Percentiles rank a stretch among this genome's conserved stretches.
These are phyloP conservation scores for Pediacus dermestoides DNA, from an alignment of 2,888 invertebrate genomes.

Conservation along the genomic window DNA sequence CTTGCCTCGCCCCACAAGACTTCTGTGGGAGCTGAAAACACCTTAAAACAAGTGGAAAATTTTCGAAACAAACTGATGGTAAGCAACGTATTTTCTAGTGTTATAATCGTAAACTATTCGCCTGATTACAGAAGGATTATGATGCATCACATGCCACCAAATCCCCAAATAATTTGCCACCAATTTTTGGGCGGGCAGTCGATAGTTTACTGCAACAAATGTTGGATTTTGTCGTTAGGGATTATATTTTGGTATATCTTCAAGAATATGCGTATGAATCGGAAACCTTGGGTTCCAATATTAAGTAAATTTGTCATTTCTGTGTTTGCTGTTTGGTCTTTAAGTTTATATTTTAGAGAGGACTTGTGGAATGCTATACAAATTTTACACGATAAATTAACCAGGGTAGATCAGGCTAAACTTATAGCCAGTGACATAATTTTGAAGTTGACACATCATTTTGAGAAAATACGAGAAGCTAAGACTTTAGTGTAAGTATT, in stretches of 20 bases:
- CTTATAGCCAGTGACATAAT: conserved; percentile 80
- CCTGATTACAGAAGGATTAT: conserved; percentile 39
- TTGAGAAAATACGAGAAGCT: conserved; percentile 78
- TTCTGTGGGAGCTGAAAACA: conserved; percentile 57
- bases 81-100: conserved; percentile 21
- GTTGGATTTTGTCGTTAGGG: conserved; percentile 73
- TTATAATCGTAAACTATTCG: background rate
- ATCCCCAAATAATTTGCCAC: conserved; percentile 57
- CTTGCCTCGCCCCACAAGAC: conserved; percentile 65
- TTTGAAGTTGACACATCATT: conserved; percentile 75
- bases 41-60: conserved; percentile 59
- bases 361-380: conserved; percentile 80
- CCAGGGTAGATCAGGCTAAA: conserved; percentile 76
- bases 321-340: conserved; percentile 27
- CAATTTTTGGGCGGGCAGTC: conserved; percentile 79
- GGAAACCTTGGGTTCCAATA: conserved; percentile 49
- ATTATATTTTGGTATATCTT: conserved; percentile 76
- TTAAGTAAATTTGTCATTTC: conserved; percentile 46
- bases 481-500: conserved; percentile 71
- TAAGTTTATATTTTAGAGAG: conserved; percentile 54
- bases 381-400: conserved; percentile 68
- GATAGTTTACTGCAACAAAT: conserved; percentile 81
- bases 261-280: conserved; percentile 56
- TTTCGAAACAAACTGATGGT: conserved; percentile 63
- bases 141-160: conserved; percentile 29